Evolutionary conservation across 2,888 invertebrate species (phyloP), one percentile per base, ranked within the genome.

Genomic region (Parascotia fuliginaria): DNA sequence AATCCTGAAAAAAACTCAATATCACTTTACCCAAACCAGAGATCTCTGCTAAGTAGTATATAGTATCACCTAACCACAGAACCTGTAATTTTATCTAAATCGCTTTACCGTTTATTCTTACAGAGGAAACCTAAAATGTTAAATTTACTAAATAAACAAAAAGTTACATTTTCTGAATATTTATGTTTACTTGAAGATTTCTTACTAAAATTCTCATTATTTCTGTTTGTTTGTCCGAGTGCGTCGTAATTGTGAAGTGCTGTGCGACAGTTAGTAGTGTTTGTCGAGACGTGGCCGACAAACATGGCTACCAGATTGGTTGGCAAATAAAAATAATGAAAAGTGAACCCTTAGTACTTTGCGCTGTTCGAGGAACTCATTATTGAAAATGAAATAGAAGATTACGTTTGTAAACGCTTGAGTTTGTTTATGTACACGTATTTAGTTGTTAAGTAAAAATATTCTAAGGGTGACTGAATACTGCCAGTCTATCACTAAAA

Each of bases 291-390:
- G 55, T 15, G 55, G 15, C 54, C 38, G 54, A 0, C 31, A 62
- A 73, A 77, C 73, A 75, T 64, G 29, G 50, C 58, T 59, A 60
- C 61, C 41, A 75, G 86, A 88, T 87, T 86, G 87, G 83, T 85
- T 77, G 39, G 85, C 75, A 88, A 87, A 87, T 75, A 86, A 73
- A 80, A 81, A 77, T 81, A 85, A 85, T 83, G 75, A 79, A 77
- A 73, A 76, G 71, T 74, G 74, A n/a, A 71, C 73, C 70, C 66
- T 68, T 49, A 60, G 43, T 36, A 54, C 34, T 27, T 39, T 28
- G 41, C 27, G 33, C 39, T 19, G 39, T 45, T 54, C 13, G 13
- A 31, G 51, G 48, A 66, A 42, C 48, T 69, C 59, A 63, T 69
- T 63, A 65, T 55, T 56, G 52, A 52, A 42, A 40, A 48, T 50